A percentile compares a stretch with the other conserved stretches of the same genome.
Conservation (phyloP, 2,113 vertebrate genomes). For the Octodon degus region DNA sequence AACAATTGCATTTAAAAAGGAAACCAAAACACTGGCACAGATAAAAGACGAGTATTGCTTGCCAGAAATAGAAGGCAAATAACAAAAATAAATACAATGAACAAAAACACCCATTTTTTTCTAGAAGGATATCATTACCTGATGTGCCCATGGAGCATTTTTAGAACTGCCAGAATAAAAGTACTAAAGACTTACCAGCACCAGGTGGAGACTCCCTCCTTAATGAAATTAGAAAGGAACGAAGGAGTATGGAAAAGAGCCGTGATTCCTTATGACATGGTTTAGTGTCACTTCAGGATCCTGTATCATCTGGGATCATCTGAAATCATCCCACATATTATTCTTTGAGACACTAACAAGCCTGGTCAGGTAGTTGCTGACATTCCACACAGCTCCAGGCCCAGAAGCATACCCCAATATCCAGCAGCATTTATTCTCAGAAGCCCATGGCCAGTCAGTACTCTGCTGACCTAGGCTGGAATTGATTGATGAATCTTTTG, state of each 20-base stretch:
- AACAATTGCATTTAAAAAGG: neutral
- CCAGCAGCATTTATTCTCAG: neutral
- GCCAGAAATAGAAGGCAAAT: slow-evolving; percentile 20
- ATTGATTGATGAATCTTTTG: neutral
- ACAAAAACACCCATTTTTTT: neutral
- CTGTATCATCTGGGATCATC: accelerated
- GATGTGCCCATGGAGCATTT: neutral
- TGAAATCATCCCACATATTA: neutral
- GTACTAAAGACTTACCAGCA: neutral
- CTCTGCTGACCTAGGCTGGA: neutral
- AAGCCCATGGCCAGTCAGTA: neutral
- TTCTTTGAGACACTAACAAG: neutral
- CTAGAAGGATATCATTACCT: neutral
- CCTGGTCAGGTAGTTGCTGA: neutral
- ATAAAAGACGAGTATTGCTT: neutral
- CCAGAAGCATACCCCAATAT: neutral
- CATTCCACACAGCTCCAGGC: accelerated
- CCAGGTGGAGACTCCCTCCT: neutral
- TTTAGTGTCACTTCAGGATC: neutral
- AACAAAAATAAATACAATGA: neutral
- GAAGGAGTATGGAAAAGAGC: neutral
- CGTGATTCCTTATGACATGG: neutral
- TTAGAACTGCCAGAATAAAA: neutral
- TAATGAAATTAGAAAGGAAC: neutral
- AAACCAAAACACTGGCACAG: neutral